Evolutionary conservation across 2,113 vertebrate genomes (phyloP), one percentile per base, ranked within the genome.

Genomic region (Cyphomyrus discorhynchus): DNA sequence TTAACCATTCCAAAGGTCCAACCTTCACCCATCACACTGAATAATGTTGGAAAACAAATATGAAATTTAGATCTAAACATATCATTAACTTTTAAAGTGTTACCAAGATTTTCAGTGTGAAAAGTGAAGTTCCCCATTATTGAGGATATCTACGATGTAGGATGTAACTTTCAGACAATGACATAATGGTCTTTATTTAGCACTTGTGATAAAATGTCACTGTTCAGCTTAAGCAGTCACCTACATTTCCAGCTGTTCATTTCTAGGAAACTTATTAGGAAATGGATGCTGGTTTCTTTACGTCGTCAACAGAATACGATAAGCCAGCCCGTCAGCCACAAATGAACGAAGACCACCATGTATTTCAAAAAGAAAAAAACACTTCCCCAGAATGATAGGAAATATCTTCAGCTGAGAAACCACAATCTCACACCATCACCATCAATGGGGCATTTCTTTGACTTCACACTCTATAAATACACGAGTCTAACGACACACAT

Each of bases 391-490:
- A 88, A 9, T 88, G 58, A 88, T 62, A 88, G 87, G 87, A 88
- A 88, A 88, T 42, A 87, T 58, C 27, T 66, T 62, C 87, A 66
- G 21, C 31, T 45, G 53, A 88, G 39, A 50, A 58, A 58, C 87
- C 87, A 88, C 52, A 66, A 66, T 62, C 56, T 88, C 53, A 58
- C 87, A 58, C 87, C 21, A 58, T 88, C 87, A 58, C 87, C 21
- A 58, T 88, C 39, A 66, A 62, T 88, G 87, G 87, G 87, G 87
- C 42, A 88, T 88, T 88, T 88, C 87, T 87, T 86, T 88, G 87
- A 88, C 56, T 88, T 66, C 87, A 88, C 87, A 66, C 85, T 7
- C 86, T 88, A 88, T 88, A 88, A 88, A 88, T 88, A 88, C 87
- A 88, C 21, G 17, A 88, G 52, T 46, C 10, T 62, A 66, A 88